Conservation (phyloP, 2,113 vertebrate genomes). For the Mormyrus iriodes region DNA sequence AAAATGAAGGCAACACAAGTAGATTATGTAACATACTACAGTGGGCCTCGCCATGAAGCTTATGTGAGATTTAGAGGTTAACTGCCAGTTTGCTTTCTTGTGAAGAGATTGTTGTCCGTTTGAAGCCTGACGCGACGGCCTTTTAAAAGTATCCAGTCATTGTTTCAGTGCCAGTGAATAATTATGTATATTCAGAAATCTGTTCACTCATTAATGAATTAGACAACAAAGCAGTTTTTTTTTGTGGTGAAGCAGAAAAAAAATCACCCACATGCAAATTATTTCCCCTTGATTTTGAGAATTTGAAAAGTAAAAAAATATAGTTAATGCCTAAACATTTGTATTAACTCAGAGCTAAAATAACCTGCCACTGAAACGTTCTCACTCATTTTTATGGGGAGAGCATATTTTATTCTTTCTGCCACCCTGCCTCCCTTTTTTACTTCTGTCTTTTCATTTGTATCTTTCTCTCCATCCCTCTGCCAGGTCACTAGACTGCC, state of each 20-base stretch:
- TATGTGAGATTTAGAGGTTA: conserved; percentile 19
- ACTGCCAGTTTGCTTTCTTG: neutral
- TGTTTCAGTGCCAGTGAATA: neutral
- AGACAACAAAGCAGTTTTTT: neutral
- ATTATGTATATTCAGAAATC: neutral
- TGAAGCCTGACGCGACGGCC: neutral
- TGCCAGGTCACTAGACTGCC: neutral
- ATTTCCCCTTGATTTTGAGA: neutral
- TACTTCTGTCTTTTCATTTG: neutral
- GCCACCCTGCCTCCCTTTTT: neutral
- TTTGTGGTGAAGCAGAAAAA: neutral
- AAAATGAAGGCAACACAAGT: conserved; percentile 5
- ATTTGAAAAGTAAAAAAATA: neutral
- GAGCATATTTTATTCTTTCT: neutral
- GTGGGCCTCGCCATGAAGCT: neutral
- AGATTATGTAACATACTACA: conserved; percentile 6
- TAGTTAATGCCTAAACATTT: neutral
- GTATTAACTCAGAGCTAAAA: neutral
- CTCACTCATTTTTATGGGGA: neutral
- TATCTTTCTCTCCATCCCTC: neutral
- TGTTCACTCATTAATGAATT: neutral
- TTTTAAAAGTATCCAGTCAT: neutral
- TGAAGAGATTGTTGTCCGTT: neutral
- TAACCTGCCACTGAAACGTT: neutral
- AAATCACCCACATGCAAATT: neutral